Conservation (phyloP, 2,888 invertebrate genomes). For the Habrosyne pyritoides region DNA sequence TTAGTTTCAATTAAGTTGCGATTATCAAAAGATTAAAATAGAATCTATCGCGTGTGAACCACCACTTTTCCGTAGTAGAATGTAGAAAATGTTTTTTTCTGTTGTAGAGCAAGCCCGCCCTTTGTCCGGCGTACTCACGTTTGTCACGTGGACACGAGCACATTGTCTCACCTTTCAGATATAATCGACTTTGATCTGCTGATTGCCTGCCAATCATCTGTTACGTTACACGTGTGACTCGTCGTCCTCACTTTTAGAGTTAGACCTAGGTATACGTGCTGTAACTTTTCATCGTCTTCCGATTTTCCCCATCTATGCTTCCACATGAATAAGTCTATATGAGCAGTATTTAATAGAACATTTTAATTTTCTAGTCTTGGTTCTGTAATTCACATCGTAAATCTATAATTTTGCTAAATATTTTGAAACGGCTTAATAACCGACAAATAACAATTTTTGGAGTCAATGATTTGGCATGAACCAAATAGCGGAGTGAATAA, state of each 20-base stretch:
- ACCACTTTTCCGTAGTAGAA: conserved; percentile 70
- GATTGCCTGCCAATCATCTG: conserved; percentile 67
- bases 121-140: conserved; percentile 66
- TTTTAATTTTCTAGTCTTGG: no score
- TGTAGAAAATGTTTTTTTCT: conserved; percentile 68
- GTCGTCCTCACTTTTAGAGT: conserved; percentile 11
- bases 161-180: conserved; percentile 63
- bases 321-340: neutral
- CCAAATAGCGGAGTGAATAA: conserved; percentile 4
- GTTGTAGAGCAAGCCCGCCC: conserved; percentile 44
- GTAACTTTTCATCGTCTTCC: neutral
- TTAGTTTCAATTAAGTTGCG: conserved; percentile 70
- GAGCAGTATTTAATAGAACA: no score
- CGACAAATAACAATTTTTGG: neutral
- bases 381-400: no score
- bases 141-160: conserved; percentile 62
- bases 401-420: neutral
- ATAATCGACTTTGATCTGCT: conserved; percentile 58
- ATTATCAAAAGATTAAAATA: conserved; percentile 80
- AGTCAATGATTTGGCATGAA: conserved; percentile 6
- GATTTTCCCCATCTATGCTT: neutral
- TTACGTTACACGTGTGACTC: conserved; percentile 49
- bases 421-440: neutral
- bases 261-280: neutral
- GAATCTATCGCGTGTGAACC: conserved; percentile 76